These are phyloP conservation scores for Gortyna flavago DNA, from an alignment of 2,888 invertebrate genomes.

Conservation along the genomic window DNA sequence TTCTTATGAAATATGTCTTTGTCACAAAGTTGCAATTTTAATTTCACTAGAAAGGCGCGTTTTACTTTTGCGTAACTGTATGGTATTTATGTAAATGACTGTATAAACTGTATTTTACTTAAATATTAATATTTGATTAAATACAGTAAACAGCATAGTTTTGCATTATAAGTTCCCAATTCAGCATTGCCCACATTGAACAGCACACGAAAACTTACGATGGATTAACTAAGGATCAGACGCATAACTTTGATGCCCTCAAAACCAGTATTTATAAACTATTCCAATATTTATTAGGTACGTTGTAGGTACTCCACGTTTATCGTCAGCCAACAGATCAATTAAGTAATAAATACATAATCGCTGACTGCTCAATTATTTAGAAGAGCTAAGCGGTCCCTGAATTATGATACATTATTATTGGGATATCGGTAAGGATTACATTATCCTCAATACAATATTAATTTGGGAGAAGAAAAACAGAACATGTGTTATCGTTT, in stretches of 20 bases:
- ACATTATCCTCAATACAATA: conserved; percentile 15
- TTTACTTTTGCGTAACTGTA: no score
- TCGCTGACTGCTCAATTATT: conserved; percentile 24
- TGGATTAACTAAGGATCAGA: neutral
- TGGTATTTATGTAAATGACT: neutral
- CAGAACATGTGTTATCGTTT: neutral
- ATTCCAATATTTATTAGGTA: conserved; percentile 25
- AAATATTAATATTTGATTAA: neutral
- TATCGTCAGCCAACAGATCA: conserved; percentile 21
- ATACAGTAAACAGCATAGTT: neutral
- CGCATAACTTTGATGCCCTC: neutral
- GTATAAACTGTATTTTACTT: neutral
- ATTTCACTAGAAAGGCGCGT: neutral
- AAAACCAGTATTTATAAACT: neutral
- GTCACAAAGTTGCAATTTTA: neutral
- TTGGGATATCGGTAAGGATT: conserved; percentile 14
- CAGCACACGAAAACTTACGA: neutral
- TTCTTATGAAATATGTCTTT: neutral
- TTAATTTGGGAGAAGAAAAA: conserved; percentile 18
- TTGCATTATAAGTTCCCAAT: neutral
- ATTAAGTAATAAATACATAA: conserved; percentile 26
- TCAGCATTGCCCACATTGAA: neutral
- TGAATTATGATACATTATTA: conserved; percentile 24
- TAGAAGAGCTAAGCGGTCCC: conserved; percentile 7
- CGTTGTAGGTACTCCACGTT: neutral